Percentiles rank a stretch among this genome's conserved stretches.
phyloP scores from a whole-genome alignment of 2,888 invertebrate species.

The Drosophila recens region DNA sequence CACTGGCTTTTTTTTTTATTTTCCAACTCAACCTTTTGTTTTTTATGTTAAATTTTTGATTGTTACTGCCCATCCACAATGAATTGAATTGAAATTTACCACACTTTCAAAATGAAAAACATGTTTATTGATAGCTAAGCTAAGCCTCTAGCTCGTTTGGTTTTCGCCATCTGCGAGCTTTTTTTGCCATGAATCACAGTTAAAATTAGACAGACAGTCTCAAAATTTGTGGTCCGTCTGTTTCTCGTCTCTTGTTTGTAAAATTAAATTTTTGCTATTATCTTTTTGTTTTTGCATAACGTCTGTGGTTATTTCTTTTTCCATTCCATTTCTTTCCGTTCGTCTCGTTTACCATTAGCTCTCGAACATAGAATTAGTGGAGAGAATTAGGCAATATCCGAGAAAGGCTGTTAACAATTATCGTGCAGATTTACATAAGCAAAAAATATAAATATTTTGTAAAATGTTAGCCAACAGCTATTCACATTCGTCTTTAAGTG shows the following conservation, averaged over 20 bases:
- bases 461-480: slow-evolving; percentile 39
- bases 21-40: slow-evolving; percentile 28
- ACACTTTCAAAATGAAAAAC: slow-evolving; percentile 64
- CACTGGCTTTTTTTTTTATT: slow-evolving; percentile 54
- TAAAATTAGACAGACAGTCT: slow-evolving; percentile 75
- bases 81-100: slow-evolving; percentile 55
- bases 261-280: slow-evolving; percentile 6
- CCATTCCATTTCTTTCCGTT: background rate
- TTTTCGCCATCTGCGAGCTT: slow-evolving; percentile 53
- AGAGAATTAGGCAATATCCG: slow-evolving; percentile 68
- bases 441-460: slow-evolving; percentile 19
- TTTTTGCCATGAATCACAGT: slow-evolving; percentile 66
- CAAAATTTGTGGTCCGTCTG: slow-evolving; percentile 28
- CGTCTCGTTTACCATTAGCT: slow-evolving; percentile 41
- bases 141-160: slow-evolving; percentile 39
- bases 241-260: slow-evolving; percentile 11
- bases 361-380: slow-evolving; percentile 59
- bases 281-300: slow-evolving; percentile 67
- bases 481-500: slow-evolving; percentile 30
- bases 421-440: slow-evolving; percentile 65
- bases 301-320: slow-evolving; percentile 35
- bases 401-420: slow-evolving; percentile 54
- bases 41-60: slow-evolving; percentile 19
- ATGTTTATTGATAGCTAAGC: slow-evolving; percentile 66
- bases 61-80: slow-evolving; percentile 6